These are phyloP conservation scores for Yoshiicerus persimilis DNA, from an alignment of 1,140 invertebrate genomes.

Conservation along the genomic window DNA sequence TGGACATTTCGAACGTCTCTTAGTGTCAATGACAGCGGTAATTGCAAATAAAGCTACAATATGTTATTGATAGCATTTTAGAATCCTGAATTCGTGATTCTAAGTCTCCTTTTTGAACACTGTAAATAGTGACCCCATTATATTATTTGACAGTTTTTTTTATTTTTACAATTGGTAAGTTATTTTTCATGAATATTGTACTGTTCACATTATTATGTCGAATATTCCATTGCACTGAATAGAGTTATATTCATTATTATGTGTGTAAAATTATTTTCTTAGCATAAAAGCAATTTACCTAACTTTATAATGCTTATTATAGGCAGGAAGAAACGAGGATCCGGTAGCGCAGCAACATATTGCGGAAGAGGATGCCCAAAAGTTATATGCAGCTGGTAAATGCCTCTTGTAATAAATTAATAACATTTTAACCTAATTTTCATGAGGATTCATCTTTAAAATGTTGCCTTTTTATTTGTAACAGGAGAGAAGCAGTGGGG, in stretches of 20 bases:
- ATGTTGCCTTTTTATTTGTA: background rate
- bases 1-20: conserved; percentile 85
- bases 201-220: background rate
- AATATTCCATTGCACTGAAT: no score
- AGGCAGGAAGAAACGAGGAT: conserved; percentile 73
- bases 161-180: no score
- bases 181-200: no score
- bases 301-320: conserved; percentile 52
- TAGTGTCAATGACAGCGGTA: conserved; percentile 76
- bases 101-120: background rate
- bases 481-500: conserved; percentile 79
- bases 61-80: no score
- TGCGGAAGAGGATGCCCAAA: conserved; percentile 70
- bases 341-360: conserved; percentile 64
- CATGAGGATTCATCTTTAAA: background rate
- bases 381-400: conserved; percentile 68
- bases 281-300: no score
- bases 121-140: no score
- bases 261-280: no score
- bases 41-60: no score
- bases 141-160: no score
- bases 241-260: no score
- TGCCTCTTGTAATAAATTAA: background rate
- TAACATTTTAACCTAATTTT: background rate
- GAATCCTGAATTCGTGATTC: no score